A percentile compares a stretch with the other conserved stretches of the same genome.
These are phyloP conservation scores for Eurypyga helias DNA, from an alignment of 2,113 vertebrate genomes.

Conservation along the genomic window DNA sequence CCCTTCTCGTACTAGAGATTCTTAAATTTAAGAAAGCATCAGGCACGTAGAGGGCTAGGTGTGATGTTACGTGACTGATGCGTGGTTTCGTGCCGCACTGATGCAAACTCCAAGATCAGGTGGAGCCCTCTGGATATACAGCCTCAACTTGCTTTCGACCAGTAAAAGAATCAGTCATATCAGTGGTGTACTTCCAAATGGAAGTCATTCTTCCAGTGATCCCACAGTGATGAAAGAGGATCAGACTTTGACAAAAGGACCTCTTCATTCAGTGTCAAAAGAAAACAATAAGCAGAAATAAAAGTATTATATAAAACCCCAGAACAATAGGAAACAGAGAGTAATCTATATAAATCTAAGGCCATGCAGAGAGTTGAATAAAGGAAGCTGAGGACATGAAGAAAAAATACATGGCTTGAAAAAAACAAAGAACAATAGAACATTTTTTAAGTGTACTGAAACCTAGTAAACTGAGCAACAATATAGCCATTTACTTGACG, in stretches of 20 bases:
- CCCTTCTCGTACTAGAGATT: neutral
- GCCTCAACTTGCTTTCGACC: neutral
- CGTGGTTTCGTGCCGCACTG: neutral
- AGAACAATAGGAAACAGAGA: neutral
- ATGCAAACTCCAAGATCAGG: neutral
- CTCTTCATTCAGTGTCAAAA: slow-evolving; percentile 50
- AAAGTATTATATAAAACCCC: neutral
- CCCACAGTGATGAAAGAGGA: neutral
- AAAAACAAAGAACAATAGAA: neutral
- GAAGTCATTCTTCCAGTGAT: neutral
- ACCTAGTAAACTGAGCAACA: neutral
- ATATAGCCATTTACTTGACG: neutral
- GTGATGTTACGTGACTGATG: neutral
- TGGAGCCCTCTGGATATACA: neutral
- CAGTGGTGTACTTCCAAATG: neutral
- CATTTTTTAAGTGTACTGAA: neutral
- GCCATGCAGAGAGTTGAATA: neutral
- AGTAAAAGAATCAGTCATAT: neutral
- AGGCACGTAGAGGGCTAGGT: neutral
- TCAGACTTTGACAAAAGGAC: neutral
- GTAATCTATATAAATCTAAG: slow-evolving; percentile 17
- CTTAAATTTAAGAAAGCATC: neutral
- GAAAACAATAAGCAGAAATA: slow-evolving; percentile 18
- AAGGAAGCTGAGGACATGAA: neutral
- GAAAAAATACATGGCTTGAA: neutral